These are phyloP conservation scores for Phalacrocorax aristotelis DNA, from an alignment of 2,113 vertebrate genomes.

Conservation along the genomic window DNA sequence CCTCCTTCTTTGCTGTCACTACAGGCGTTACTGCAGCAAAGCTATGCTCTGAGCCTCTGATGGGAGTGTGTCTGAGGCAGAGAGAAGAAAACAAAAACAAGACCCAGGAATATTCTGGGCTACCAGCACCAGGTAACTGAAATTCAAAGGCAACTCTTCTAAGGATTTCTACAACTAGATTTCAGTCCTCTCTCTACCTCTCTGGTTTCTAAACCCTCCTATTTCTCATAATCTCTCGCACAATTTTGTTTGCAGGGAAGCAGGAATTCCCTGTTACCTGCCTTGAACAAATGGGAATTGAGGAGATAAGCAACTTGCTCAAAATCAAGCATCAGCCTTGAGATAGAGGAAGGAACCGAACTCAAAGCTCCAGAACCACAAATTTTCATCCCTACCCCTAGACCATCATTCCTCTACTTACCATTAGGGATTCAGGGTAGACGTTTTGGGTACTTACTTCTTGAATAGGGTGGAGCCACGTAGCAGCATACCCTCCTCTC, in stretches of 20 bases:
- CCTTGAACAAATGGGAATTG: neutral
- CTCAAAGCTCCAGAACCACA: neutral
- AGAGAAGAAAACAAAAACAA: neutral
- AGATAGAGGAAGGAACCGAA: neutral
- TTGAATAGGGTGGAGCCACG: neutral
- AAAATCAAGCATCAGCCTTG: neutral
- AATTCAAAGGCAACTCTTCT: neutral
- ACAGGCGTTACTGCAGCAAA: neutral
- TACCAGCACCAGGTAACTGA: neutral
- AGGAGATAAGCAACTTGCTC: neutral
- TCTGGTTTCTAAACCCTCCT: neutral
- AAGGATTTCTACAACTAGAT: neutral
- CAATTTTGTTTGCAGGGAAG: neutral
- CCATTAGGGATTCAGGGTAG: neutral
- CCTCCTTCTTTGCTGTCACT: neutral
- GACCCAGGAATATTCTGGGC: neutral
- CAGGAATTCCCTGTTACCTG: neutral
- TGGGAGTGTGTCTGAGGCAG: neutral
- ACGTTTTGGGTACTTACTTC: neutral
- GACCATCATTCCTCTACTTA: neutral
- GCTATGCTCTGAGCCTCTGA: neutral
- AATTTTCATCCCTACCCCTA: neutral
- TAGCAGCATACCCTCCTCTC: neutral
- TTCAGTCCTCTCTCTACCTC: neutral
- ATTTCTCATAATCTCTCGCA: neutral